Evolutionary conservation across 92 coral and sea anemone species (phyloP), one percentile per base, ranked within the genome.

Genomic region (Heliopora coerulea): DNA sequence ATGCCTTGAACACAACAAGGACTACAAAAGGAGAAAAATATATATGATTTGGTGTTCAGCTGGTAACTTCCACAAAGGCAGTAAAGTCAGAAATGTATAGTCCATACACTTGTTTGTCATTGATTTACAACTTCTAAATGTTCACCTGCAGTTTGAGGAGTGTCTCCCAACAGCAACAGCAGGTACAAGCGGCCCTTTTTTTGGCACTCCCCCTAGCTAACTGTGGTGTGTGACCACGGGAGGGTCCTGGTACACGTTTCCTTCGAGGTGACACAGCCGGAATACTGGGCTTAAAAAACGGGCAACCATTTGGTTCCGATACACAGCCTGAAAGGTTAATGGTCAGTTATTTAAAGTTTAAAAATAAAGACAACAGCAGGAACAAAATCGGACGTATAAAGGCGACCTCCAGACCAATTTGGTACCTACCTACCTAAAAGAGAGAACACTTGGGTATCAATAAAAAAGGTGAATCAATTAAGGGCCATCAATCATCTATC

Each of bases 131-230:
- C 15, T 8, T 15, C 12, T 34, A 34, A 20, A 18, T 0, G 21
- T 34, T 31, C 68, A 87, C 97, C 97, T 92, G 97, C 13, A 92
- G 83, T 72, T 92, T 92, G 28, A 92, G 77, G 24, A 92, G 80
- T 57, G 85, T 85, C 32, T 85, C 90, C 59, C 82, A 80, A 50
- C 97, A 91, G 54, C 97, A 91, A 60, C 97, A 91, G 62, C 97
- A 91, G 1, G 58, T 49, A 28, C 97, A 91, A 18, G 49, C 31
- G 19, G 54, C 49, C 25, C 14, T 34, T 52, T 26, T 65, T n/a
- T 35, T 30, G 15, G 42, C 56, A 17, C 32, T 79, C 44, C n/a
- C 59, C 15, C 15, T 34, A 18, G 70, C 27, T 20, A 77, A 21
- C 18, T 27, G 32, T n/a, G 67, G 40, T 46, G 30, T 23, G 23